Percentiles rank a stretch among this genome's conserved stretches.
These are phyloP conservation scores for Propithecus coquereli DNA, from an alignment of 2,113 vertebrate species.

Conservation along the genomic window DNA sequence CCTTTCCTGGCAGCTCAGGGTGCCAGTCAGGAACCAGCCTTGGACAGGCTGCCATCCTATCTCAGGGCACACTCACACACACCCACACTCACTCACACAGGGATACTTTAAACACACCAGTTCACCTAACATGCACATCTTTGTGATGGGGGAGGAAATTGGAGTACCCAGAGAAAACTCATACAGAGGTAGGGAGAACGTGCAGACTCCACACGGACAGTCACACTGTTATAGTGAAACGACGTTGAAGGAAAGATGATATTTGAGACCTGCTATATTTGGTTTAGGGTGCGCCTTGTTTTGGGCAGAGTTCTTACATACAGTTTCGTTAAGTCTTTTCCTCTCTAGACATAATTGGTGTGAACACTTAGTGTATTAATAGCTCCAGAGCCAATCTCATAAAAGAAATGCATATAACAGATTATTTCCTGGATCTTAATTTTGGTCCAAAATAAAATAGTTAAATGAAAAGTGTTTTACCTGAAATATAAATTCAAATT, in stretches of 20 bases:
- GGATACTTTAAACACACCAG: not conserved
- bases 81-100: not conserved
- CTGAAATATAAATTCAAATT: not conserved
- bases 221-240: not conserved
- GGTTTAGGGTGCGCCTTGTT: not conserved
- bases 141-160: not conserved
- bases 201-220: not conserved
- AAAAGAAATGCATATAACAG: not conserved
- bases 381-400: not conserved
- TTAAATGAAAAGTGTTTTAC: not conserved
- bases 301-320: not conserved
- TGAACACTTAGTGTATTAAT: not conserved
- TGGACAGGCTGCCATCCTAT: not conserved
- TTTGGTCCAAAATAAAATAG: conserved; percentile 12
- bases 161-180: not conserved
- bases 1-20: not conserved
- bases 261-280: not conserved
- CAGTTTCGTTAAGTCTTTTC: not conserved
- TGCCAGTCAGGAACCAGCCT: not conserved
- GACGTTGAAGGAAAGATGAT: not conserved
- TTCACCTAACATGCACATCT: not conserved
- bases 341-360: not conserved
- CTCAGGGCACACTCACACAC: not conserved
- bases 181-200: not conserved
- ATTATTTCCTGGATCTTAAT: not conserved